Conservation (phyloP, 2,888 invertebrate species). For the Fabriciana adippe region DNA sequence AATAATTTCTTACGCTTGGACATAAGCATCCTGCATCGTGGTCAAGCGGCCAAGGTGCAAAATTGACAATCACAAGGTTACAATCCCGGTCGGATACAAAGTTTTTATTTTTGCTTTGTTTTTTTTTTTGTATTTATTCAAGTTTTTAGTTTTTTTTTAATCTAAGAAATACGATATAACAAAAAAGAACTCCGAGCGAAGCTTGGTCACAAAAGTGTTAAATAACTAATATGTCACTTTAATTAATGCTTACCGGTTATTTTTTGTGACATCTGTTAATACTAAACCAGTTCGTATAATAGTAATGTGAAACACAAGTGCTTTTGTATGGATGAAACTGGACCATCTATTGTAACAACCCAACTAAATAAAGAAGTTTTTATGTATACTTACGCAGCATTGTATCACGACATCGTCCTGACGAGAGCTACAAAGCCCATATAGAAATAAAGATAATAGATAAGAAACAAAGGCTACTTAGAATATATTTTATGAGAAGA, state of each 20-base stretch:
- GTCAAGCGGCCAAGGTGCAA: too few relatives aligned
- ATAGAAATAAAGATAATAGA: not conserved
- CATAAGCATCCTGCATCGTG: too few relatives aligned
- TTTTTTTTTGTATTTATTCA: too few relatives aligned
- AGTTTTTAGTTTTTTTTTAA: too few relatives aligned
- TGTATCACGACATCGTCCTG: not conserved
- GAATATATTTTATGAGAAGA: too few relatives aligned
- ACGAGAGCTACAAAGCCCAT: not conserved
- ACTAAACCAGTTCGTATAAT: not conserved
- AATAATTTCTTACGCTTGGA: too few relatives aligned
- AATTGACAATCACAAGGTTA: too few relatives aligned
- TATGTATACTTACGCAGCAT: not conserved
- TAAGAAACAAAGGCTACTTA: not conserved
- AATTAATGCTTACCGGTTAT: not conserved
- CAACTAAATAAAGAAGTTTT: slow-evolving; percentile 9
- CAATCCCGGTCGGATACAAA: too few relatives aligned
- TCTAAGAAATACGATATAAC: too few relatives aligned
- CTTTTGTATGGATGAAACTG: slow-evolving; percentile 7
- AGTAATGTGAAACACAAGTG: slow-evolving; percentile 1
- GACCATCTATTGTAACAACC: not conserved
- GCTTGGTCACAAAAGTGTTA: too few relatives aligned
- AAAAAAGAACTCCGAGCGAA: not conserved
- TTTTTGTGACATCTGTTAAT: not conserved
- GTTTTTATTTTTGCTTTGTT: too few relatives aligned
- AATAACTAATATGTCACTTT: not conserved